Evolutionary conservation across 2,888 invertebrate species (phyloP), one percentile per base, ranked within the genome.

Genomic region (Leucophenga montana): DNA sequence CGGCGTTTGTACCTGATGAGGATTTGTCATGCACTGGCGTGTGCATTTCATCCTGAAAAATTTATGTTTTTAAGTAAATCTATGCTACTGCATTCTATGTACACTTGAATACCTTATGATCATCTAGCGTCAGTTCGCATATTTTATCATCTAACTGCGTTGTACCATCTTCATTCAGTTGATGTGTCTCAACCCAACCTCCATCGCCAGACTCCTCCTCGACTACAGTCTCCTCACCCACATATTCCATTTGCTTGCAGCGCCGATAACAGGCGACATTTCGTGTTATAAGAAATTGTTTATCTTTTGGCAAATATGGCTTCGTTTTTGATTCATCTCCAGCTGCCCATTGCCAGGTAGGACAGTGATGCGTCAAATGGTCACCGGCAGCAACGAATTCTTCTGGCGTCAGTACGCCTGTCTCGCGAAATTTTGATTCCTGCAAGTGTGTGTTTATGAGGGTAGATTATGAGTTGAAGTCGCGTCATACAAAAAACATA

Each of bases 301-400:
- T 99, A 82, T 97, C 95, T 85, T 88, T 88, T 0, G 99, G 99
- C 74, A 99, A 91, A 90, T 98, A 99, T 0, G 95, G 89, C 85
- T 97, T 96, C 31, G 93, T 90, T 89, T 95, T 95, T n/a, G 94
- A 91, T 77, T 96, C 95, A 87, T 99, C 98, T 0, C 98, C 98
- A 0, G 87, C 81, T 0, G 96, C 94, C 99, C 99, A 99, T 86
- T 97, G 96, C 99, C 99, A 99, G 0, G 99, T 99, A 0, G 99
- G 99, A 86, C 99, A 99, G 87, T 99, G 98, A 89, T 99, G 98
- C 0, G 99, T 98, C 69, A 99, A 90, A 89, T 99, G 99, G 86
- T 99, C 99, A 1, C 99, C 99, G 20, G 99, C 99, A 3, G 95
- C 97, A 3, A 99, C 96, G 91, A 99, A 99, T 90, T 99, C 99